Percentiles rank a stretch among this genome's conserved stretches.
Conservation (phyloP, 2,888 invertebrate species). For the Drosophila barbarae region DNA sequence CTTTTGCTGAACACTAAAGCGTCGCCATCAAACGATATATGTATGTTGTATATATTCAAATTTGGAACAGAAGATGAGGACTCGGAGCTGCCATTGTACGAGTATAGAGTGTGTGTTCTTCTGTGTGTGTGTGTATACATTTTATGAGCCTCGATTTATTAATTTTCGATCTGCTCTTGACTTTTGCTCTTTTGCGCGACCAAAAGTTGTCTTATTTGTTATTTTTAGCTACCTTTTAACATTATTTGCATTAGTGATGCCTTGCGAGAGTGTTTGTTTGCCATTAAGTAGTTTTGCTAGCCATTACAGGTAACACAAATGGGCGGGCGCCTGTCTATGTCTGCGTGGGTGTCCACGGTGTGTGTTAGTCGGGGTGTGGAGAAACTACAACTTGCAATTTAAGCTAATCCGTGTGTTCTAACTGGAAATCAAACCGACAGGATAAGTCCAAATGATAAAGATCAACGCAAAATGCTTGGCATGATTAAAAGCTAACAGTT, state of each 20-base stretch:
- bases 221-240: constrained; percentile 48
- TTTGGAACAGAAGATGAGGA: constrained; percentile 43
- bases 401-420: constrained; percentile 22
- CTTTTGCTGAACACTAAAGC: constrained; percentile 70
- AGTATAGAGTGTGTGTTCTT: constrained; percentile 10
- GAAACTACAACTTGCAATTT: constrained; percentile 26
- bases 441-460: constrained; percentile 9
- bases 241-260: constrained; percentile 36
- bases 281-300: constrained; percentile 27
- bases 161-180: constrained; percentile 30
- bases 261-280: constrained; percentile 22
- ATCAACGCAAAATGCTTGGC: constrained; percentile 66
- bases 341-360: constrained; percentile 3
- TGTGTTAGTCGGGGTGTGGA: neutral
- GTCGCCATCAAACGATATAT: constrained; percentile 47
- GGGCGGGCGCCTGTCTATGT: constrained; percentile 3
- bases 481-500: constrained; percentile 67
- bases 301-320: constrained; percentile 27
- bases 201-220: constrained; percentile 38
- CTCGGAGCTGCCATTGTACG: constrained; percentile 53
- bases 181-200: constrained; percentile 41
- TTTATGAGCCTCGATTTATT: constrained; percentile 50
- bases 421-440: constrained; percentile 8
- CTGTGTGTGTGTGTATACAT: constrained; percentile 8
- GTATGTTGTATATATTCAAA: constrained; percentile 35